Evolutionary conservation across 2,797 vertebrate genomes (phyloP).

Genomic region (Pipistrellus nathusii): DNA sequence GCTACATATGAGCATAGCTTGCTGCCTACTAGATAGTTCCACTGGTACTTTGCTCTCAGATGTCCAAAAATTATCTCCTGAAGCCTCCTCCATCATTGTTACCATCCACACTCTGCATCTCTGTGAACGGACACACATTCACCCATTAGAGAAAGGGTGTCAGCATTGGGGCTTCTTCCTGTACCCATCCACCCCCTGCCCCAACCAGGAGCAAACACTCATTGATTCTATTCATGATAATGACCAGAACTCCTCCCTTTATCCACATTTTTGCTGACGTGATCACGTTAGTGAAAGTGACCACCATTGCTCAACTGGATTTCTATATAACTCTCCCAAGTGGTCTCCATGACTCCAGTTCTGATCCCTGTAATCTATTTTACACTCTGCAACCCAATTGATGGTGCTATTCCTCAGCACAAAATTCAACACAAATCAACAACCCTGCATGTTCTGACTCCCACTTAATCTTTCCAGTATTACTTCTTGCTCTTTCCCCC

Average conservation of each 20-base stretch:
- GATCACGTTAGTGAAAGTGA: background rate
- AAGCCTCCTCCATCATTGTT: background rate
- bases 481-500: background rate
- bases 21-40: background rate
- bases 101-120: background rate
- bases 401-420: background rate
- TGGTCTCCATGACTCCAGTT: background rate
- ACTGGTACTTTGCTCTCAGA: background rate
- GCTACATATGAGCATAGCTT: background rate
- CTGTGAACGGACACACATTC: background rate
- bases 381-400: background rate
- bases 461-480: background rate
- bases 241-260: background rate
- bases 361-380: background rate
- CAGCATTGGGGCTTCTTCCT: accelerated
- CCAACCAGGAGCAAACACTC: background rate
- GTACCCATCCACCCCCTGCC: no score
- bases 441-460: background rate
- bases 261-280: background rate
- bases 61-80: background rate
- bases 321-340: background rate
- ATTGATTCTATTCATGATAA: background rate
- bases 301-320: background rate
- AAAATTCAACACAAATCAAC: background rate
- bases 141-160: background rate